Conservation (phyloP, 2,888 invertebrate genomes). For the Baronia brevicornis region DNA sequence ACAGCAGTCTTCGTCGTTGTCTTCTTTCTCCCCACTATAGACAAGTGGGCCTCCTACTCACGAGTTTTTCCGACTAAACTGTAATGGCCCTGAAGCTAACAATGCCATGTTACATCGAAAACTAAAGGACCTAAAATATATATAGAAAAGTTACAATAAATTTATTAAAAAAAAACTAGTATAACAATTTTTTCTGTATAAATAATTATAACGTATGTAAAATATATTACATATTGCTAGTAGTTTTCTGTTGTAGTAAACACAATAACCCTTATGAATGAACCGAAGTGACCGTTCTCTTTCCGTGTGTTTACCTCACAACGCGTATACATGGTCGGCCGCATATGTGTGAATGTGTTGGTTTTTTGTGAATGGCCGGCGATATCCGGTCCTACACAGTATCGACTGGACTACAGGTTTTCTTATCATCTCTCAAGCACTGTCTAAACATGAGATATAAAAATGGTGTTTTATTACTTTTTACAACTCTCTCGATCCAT, state of each 20-base stretch:
- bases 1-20: too few species aligned
- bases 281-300: slow-evolving; percentile 42
- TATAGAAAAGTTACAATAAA: too few species aligned
- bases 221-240: slow-evolving; percentile 28
- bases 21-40: too few species aligned
- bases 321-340: slow-evolving; percentile 29
- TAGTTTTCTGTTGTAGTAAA: slow-evolving; percentile 54
- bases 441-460: slow-evolving; percentile 70
- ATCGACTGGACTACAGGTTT: slow-evolving; percentile 61
- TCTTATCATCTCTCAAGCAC: slow-evolving; percentile 69
- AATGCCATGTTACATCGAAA: too few species aligned
- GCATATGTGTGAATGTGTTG: slow-evolving; percentile 38
- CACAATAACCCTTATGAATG: slow-evolving; percentile 66
- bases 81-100: too few species aligned
- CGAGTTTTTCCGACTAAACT: too few species aligned
- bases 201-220: slow-evolving; percentile 21
- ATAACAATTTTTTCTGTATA: too few species aligned
- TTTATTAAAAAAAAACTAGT: too few species aligned
- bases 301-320: slow-evolving; percentile 39
- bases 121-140: too few species aligned
- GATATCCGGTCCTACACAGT: slow-evolving; percentile 64
- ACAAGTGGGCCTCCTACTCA: too few species aligned
- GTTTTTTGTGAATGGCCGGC: slow-evolving; percentile 72
- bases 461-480: slow-evolving; percentile 71
- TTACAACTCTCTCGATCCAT: slow-evolving; percentile 58